Evolutionary conservation across 1,140 invertebrate species (phyloP), one percentile per base, ranked within the genome.

Genomic region (Rhyacophila brunnea): DNA sequence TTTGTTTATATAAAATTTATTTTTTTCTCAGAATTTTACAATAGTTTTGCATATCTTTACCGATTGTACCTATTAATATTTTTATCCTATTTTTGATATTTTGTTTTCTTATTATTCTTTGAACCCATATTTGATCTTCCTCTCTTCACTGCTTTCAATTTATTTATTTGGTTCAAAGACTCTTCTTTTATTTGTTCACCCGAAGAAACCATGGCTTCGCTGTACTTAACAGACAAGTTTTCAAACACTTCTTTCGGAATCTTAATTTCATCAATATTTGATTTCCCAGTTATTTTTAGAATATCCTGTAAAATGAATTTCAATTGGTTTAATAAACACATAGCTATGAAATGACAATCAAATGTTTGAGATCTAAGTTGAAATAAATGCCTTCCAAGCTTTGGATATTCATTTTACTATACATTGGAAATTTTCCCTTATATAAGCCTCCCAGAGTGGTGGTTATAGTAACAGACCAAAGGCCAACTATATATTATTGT

Each of bases 301-400:
- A 76, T 68, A 55, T 75, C 72, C 80, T 82, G 66, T 62, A 75
- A 74, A 68, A n/a, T n/a, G n/a, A n/a, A n/a, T n/a, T n/a, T n/a
- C n/a, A n/a, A n/a, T n/a, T n/a, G n/a, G n/a, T n/a, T n/a, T n/a
- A n/a, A n/a, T n/a, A n/a, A n/a, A n/a, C n/a, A n/a, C n/a, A n/a
- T n/a, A n/a, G n/a, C n/a, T n/a, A n/a, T n/a, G 42, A 32, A 48
- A 54, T 40, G 11, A 11, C 15, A 40, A 13, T 40, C 38, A 40
- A 40, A 40, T n/a, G n/a, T n/a, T n/a, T n/a, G n/a, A n/a, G n/a
- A n/a, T n/a, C n/a, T n/a, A n/a, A n/a, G n/a, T n/a, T n/a, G n/a
- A n/a, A n/a, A n/a, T n/a, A n/a, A n/a, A n/a, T n/a, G n/a, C n/a
- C n/a, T n/a, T n/a, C n/a, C n/a, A n/a, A n/a, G n/a, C n/a, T n/a